Base-by-base conservation (phyloP, 64 coral and sea anemone species). In the Montipora sp. region DNA sequence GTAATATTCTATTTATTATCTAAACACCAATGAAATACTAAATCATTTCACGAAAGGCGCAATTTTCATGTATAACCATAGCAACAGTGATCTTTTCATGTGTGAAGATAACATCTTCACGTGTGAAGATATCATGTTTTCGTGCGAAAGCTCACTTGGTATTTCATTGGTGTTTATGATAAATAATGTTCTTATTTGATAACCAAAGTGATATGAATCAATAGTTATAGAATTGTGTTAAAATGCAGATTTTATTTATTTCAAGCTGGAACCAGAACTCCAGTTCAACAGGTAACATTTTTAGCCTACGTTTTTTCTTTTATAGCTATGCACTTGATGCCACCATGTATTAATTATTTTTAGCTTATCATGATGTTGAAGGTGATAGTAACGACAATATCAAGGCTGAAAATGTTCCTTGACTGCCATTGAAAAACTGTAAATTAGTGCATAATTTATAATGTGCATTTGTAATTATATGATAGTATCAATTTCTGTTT, bases 191-290 rank as follows among this genome's bases (percentile, higher is more conserved):
- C 68, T 71, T 7, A 85, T 71, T 85, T 27, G 68, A 51, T 85
- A 71, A 50, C 50, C 45, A 85, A 43, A 70, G 23, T 49, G 7
- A 85, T 71, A 78, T 85, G 82, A 85, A 85, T 72, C 36, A 36
- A 36, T 36, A 36, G 36, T 36, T 85, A 63, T 85, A 85, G 82
- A 85, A 85, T 68, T 85, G 65, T 72, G 19, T 85, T 51, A 19
- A 85, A 43, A 85, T 85, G 68, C 82, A 72, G n/a, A 85, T 71
- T 71, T 85, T 85, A 85, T 85, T 85, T 85, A 85, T 85, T 85
- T 85, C 18, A 71, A 71, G 60, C 60, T 83, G 80, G 80, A 67
- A 14, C 53, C 59, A 44, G 44, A 44, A 67, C 27, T 46, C 14
- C 80, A 83, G 80, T 66, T 83, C 36, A 66, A 83, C 61, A 85